Evolutionary conservation across 1,140 invertebrate genomes (phyloP).

Genomic region (Papilio xuthus): DNA sequence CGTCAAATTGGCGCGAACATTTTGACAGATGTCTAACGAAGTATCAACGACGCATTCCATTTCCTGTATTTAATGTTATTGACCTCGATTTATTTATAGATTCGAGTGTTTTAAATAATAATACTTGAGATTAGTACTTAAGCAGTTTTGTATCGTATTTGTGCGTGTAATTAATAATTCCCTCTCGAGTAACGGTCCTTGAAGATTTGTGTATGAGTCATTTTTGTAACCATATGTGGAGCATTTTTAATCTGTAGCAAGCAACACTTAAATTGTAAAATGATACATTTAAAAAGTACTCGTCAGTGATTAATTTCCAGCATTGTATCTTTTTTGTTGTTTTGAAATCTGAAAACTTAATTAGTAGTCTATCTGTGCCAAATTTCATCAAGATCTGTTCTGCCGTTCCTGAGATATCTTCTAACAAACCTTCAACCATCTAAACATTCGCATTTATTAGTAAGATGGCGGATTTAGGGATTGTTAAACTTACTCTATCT

Average conservation of each 20-base stretch:
- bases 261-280: neutral
- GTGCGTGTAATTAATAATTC: neutral
- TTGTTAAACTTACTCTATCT: too few species aligned
- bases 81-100: conserved; percentile 29
- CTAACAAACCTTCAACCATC: too few species aligned
- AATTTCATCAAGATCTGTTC: too few species aligned
- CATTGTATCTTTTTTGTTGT: neutral
- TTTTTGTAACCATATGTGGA: neutral
- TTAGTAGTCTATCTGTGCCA: too few species aligned
- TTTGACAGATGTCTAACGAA: conserved; percentile 31
- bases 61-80: conserved; percentile 31
- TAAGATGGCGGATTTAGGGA: too few species aligned
- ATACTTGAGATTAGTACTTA: conserved; percentile 21
- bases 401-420: too few species aligned
- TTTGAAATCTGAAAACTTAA: too few species aligned
- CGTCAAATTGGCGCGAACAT: conserved; percentile 37
- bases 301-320: neutral
- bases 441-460: too few species aligned
- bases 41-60: conserved; percentile 15
- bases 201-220: conserved; percentile 1
- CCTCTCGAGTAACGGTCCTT: conserved; percentile 8
- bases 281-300: neutral
- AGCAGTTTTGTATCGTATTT: neutral
- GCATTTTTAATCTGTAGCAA: neutral
- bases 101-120: conserved; percentile 30